Base-by-base conservation (phyloP, 2,888 invertebrate species). In the Pristionchus mayeri region DNA sequence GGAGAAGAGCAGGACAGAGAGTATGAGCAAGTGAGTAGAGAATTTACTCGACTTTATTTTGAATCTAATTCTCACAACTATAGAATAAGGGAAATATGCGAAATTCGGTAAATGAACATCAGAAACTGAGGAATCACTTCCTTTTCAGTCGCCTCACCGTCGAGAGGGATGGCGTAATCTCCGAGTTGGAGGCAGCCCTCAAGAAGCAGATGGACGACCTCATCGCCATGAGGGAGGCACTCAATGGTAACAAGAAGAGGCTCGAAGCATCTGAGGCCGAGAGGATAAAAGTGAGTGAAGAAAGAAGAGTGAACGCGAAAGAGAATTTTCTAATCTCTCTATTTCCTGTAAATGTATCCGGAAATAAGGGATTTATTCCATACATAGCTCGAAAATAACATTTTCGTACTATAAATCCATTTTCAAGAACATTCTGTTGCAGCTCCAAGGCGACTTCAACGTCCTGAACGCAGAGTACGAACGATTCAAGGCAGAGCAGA, bases 401-500 rank as follows among this genome's bases (percentile, higher is more conserved):
- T n/a, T n/a, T n/a, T n/a, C n/a, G n/a, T n/a, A n/a, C n/a, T n/a
- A n/a, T n/a, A n/a, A n/a, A n/a, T n/a, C n/a, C n/a, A n/a, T n/a
- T n/a, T n/a, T n/a, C n/a, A n/a, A n/a, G n/a, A 16, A 6, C 13
- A 44, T 24, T n/a, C n/a, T 48, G 11, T 80, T 84, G 50, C 57
- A 86, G 86, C 24, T 85, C n/a, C 81, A 67, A 48, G 71, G 84
- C 54, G 79, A 84, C n/a, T 40, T 85, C 57, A 57, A 84, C 30
- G 40, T 80, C 3, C 80, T 88, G 3, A 63, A 16, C 27, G 86
- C 85, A 27, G 90, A 90, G 67, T 88, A 84, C 67, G 88, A 86
- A 13, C 85, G 86, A 40, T 87, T 87, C 83, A 86, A 83, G 75
- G 87, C 86, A 3, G 90, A 89, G n/a, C 89, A 89, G 84, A 57